Evolutionary conservation across 1,140 invertebrate species (phyloP), one percentile per base, ranked within the genome.

Genomic region (Chrysoperla carnea): DNA sequence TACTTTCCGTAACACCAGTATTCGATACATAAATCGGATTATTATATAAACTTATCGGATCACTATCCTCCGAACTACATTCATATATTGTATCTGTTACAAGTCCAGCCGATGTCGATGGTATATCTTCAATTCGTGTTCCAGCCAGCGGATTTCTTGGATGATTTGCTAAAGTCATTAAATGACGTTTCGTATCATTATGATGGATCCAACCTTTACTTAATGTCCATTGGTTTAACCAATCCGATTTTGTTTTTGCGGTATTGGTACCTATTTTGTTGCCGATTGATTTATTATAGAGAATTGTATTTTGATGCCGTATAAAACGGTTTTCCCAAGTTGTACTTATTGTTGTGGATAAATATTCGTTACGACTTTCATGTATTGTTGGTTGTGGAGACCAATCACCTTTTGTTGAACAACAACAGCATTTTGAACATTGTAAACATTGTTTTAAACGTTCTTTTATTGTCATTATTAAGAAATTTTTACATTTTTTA

Each of bases 161-260:
- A 23, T 23, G 17, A 23, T 23, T 33, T 33, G 8, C 31, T 33
- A 33, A 33, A 2, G 31, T 11, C 6, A 59, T 40, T 35, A 58
- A 41, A 45, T 59, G 54, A 8, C 48, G 50, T 44, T 12, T 9
- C 4, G 51, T 50, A 41, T 59, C 58, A 23, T 23, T 23, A 23
- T 23, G 17, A 45, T 58, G 56, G 15, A 59, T 55, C 59, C 59
- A 61, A 4, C 59, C 59, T 42, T 61, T 61, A 17, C 57, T 59
- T 12, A 61, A 59, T 11, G 59, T 61, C 59, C 59, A 61, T 46
- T 61, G 56, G 36, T 59, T 61, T 36, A 59, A 43, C 57, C 57
- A 61, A 28, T 59, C 57, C 4, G 56, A 56, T 46, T 54, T 58
- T n/a, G 14, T 13, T 13, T 6, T 33, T 14, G 11, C n/a, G 27